Conservation (phyloP, 2,888 invertebrate species). For the Hyppa rectilinea region DNA sequence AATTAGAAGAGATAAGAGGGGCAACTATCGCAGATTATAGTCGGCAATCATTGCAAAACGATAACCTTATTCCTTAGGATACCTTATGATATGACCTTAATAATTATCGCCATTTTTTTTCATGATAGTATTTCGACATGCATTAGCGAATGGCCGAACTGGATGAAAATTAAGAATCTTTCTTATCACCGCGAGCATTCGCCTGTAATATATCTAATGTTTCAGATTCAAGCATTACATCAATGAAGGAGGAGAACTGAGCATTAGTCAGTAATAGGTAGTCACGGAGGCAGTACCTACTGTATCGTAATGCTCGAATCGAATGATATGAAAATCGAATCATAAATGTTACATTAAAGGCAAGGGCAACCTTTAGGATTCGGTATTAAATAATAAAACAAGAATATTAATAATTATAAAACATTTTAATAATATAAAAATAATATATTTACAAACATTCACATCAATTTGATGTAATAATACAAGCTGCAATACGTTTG, state of each 20-base stretch:
- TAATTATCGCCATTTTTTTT: neutral
- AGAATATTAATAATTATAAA: conserved; percentile 74
- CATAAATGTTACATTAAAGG: too few relatives aligned
- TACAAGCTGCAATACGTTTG: conserved; percentile 80
- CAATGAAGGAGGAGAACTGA: too few relatives aligned
- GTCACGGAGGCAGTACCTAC: too few relatives aligned
- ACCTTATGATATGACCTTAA: neutral
- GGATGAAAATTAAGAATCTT: neutral
- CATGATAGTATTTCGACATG: neutral
- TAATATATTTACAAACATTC: conserved; percentile 89
- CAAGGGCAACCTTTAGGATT: too few relatives aligned
- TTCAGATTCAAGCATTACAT: too few relatives aligned
- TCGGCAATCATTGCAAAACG: neutral
- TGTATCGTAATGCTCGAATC: too few relatives aligned
- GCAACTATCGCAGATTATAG: neutral
- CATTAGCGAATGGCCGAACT: neutral
- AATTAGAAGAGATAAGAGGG: neutral
- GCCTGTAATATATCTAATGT: too few relatives aligned
- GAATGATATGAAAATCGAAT: too few relatives aligned
- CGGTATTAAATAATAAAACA: conserved; percentile 46
- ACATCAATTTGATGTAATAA: conserved; percentile 89
- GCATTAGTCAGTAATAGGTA: too few relatives aligned
- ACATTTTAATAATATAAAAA: conserved; percentile 86
- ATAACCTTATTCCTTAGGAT: neutral
- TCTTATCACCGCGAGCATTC: too few relatives aligned